Conservation (phyloP, 2,113 vertebrate genomes). For the Dromiciops gliroides region DNA sequence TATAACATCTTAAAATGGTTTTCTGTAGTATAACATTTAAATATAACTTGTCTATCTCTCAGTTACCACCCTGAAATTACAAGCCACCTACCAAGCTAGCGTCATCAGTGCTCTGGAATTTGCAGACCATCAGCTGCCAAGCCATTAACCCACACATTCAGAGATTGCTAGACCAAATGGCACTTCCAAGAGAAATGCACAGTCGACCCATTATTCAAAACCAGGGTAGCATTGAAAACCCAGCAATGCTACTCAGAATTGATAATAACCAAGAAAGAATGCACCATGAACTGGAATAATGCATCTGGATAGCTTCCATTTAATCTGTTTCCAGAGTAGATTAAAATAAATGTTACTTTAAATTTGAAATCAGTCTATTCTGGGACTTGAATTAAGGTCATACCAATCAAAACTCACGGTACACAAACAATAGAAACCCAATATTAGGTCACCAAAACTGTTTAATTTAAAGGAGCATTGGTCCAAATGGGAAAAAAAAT, state of each 20-base stretch:
- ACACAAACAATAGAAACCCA: constrained; percentile 29
- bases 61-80: constrained; percentile 70
- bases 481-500: background rate
- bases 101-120: constrained; percentile 59
- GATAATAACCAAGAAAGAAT: constrained; percentile 30
- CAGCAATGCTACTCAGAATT: constrained; percentile 4
- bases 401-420: background rate
- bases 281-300: background rate
- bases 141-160: background rate
- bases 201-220: background rate
- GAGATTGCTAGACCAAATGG: background rate
- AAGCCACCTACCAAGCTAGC: constrained; percentile 56
- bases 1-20: constrained; percentile 70
- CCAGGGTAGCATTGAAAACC: constrained; percentile 7
- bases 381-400: constrained; percentile 21
- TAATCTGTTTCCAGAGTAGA: constrained; percentile 26
- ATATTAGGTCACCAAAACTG: constrained; percentile 13
- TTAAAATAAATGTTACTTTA: constrained; percentile 2
- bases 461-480: constrained; percentile 43
- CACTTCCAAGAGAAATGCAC: background rate
- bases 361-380: background rate
- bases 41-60: constrained; percentile 51
- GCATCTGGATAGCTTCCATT: background rate
- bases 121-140: constrained; percentile 59
- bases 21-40: constrained; percentile 65